These are phyloP conservation scores for Hemicordylus capensis DNA, from an alignment of 2,113 vertebrate genomes.

Conservation along the genomic window DNA sequence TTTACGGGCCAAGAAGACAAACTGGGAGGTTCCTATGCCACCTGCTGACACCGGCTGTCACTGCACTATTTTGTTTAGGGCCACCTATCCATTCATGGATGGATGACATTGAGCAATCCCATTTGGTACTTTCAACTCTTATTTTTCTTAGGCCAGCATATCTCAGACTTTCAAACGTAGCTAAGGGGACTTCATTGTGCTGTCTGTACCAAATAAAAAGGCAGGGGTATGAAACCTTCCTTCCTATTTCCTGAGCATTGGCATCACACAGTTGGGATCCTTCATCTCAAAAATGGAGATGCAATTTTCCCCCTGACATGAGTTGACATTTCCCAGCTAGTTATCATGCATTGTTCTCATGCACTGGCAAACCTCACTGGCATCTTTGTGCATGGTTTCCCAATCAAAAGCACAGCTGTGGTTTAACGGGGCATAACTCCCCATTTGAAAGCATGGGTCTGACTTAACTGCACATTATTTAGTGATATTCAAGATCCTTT, in stretches of 20 bases:
- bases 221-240: background rate
- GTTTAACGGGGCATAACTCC: background rate
- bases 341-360: background rate
- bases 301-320: background rate
- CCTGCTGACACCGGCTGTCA: constrained; percentile 12
- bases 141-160: background rate
- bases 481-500: no score
- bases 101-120: background rate
- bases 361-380: background rate
- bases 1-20: background rate
- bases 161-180: background rate
- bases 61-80: background rate
- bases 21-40: background rate
- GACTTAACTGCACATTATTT: background rate
- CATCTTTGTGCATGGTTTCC: background rate
- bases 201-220: background rate
- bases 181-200: background rate
- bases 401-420: background rate
- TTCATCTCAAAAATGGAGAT: background rate
- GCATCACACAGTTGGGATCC: background rate
- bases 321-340: background rate
- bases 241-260: background rate
- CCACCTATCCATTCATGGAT: background rate
- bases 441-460: background rate
- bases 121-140: background rate